A percentile compares a stretch with the other conserved stretches of the same genome.
phyloP scores from a whole-genome alignment of 2,888 invertebrate genomes.

The Cryptosula pallasiana region DNA sequence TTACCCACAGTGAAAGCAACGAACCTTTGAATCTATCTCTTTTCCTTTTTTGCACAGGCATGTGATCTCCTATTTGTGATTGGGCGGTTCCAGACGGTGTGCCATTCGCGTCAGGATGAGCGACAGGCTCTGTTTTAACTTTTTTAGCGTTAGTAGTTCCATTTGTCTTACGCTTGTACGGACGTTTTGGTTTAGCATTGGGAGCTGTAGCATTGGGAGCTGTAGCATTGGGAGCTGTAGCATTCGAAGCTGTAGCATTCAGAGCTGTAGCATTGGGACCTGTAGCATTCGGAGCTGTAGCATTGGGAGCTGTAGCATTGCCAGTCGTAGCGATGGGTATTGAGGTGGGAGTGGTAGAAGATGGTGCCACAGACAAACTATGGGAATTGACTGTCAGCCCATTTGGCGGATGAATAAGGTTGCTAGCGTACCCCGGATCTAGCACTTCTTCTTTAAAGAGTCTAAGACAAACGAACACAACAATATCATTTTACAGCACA shows the following conservation, averaged over 20 bases:
- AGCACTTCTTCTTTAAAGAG: conserved; percentile 11
- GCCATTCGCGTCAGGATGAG: neutral
- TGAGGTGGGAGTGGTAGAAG: neutral
- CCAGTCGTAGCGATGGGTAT: neutral
- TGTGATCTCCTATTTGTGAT: conserved; percentile 21
- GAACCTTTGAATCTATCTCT: conserved; percentile 49
- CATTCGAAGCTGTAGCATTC: neutral
- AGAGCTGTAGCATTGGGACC: neutral
- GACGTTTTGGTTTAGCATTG: neutral
- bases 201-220: neutral
- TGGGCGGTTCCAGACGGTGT: neutral
- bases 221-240: neutral
- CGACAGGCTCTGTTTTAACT: conserved; percentile 16
- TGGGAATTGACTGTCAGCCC: no score
- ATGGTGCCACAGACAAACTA: no score
- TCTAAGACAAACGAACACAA: neutral
- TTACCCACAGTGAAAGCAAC: no score
- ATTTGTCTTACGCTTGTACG: neutral
- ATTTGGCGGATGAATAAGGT: neutral
- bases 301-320: neutral
- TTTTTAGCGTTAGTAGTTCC: neutral
- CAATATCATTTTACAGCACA: neutral
- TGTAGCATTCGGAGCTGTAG: neutral
- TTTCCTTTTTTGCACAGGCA: conserved; percentile 51
- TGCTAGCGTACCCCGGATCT: conserved; percentile 1